Evolutionary conservation across 37 sponge, comb jelly and placozoan species (phyloP).

Genomic region (Hexactinellida sp.): DNA sequence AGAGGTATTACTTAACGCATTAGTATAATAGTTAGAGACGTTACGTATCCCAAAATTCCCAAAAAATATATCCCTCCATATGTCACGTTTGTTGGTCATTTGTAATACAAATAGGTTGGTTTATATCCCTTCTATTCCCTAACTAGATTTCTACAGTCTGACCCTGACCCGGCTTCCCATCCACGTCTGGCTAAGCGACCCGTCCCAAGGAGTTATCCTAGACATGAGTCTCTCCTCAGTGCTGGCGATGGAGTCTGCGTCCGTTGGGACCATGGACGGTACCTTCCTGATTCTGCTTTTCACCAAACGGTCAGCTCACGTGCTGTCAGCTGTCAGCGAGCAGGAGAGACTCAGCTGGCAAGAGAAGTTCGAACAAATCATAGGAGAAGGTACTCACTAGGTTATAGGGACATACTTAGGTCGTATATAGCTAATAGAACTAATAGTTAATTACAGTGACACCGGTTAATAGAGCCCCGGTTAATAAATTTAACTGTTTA

Average conservation of each 20-base stretch:
- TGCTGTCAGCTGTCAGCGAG: background rate
- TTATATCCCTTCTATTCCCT: too few relatives aligned
- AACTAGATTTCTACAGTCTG: background rate
- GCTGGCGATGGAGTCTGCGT: background rate
- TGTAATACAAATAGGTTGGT: too few relatives aligned
- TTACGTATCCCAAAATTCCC: too few relatives aligned
- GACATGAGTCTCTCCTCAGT: conserved; percentile 15
- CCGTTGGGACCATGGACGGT: background rate
- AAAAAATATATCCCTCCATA: too few relatives aligned
- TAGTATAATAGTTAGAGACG: too few relatives aligned
- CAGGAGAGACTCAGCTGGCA: background rate
- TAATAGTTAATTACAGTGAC: too few relatives aligned
- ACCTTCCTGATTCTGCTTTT: background rate
- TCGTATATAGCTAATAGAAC: too few relatives aligned
- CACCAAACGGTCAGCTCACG: background rate
- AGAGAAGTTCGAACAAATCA: background rate
- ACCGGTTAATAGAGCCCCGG: too few relatives aligned
- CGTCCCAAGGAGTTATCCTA: background rate
- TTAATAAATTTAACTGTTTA: too few relatives aligned
- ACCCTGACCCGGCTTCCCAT: background rate
- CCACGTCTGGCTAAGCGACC: background rate
- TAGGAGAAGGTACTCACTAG: background rate
- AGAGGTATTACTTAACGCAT: too few relatives aligned
- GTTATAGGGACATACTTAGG: too few relatives aligned
- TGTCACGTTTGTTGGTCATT: too few relatives aligned